Percentiles rank a stretch among this genome's conserved stretches.
These are phyloP conservation scores for Xenops minutus DNA, from an alignment of 2,797 vertebrate species.

Conservation along the genomic window DNA sequence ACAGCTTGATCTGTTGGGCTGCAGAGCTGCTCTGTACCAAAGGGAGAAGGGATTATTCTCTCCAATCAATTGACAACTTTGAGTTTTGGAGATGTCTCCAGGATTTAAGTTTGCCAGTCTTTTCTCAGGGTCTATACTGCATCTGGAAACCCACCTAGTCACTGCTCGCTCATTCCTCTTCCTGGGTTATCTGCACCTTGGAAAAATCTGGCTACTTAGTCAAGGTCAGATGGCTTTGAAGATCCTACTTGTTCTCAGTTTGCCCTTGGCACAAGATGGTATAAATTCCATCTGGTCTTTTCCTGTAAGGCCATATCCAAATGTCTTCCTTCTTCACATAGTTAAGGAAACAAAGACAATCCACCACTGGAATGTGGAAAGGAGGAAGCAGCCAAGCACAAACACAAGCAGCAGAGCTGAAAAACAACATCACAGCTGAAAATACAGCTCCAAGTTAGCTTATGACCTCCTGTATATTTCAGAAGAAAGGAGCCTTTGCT, in stretches of 20 bases:
- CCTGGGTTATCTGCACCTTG: background rate
- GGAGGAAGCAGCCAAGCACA: background rate
- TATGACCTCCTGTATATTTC: background rate
- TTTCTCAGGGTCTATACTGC: background rate
- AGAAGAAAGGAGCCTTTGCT: conserved; percentile 17
- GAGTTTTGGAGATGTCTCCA: background rate
- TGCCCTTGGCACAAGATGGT: background rate
- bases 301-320: background rate
- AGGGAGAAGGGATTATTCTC: background rate
- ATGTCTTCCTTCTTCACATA: background rate
- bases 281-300: background rate
- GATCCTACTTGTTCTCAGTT: background rate
- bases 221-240: background rate
- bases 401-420: background rate
- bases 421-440: background rate
- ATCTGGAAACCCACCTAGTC: background rate
- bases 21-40: rapidly evolving
- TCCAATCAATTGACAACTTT: rapidly evolving
- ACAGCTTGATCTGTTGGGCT: background rate
- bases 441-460: background rate
- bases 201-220: background rate
- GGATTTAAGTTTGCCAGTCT: background rate
- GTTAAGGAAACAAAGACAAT: background rate
- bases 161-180: background rate
- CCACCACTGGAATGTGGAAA: background rate